Evolutionary conservation across 2,113 vertebrate genomes (phyloP).

Genomic region (Gobiocypris rarus): DNA sequence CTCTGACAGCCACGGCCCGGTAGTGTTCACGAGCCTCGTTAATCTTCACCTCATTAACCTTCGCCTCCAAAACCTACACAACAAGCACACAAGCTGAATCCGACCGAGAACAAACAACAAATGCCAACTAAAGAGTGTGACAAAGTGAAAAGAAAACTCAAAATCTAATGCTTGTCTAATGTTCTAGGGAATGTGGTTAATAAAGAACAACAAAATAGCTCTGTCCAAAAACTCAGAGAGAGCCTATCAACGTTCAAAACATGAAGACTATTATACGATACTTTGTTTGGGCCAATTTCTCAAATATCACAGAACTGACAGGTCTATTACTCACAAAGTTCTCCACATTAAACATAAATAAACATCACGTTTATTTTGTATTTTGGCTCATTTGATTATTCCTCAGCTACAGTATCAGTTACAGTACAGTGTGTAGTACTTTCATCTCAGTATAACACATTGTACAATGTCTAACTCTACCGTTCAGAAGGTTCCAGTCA

Average conservation of each 20-base stretch:
- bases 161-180: conserved; percentile 12
- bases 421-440: too few relatives aligned
- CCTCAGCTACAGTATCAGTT: neutral
- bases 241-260: neutral
- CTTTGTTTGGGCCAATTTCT: neutral
- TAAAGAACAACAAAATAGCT: neutral
- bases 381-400: neutral
- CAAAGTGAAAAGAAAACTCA: neutral
- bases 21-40: conserved; percentile 80
- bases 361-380: neutral
- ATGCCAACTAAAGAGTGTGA: neutral
- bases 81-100: neutral
- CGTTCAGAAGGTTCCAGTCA: neutral
- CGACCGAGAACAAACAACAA: conserved; percentile 4
- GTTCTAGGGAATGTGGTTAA: neutral
- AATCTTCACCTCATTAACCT: conserved; percentile 82
- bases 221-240: neutral
- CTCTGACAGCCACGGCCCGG: conserved; percentile 77
- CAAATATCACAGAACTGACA: neutral
- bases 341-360: neutral
- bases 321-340: neutral
- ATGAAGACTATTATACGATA: neutral
- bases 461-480: neutral
- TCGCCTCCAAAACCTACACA: conserved; percentile 79
- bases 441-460: neutral